Percentiles rank a stretch among this genome's conserved stretches.
Evolutionary conservation across 1,140 invertebrate genomes (phyloP).

Genomic region (Lysiphlebus fabarum): DNA sequence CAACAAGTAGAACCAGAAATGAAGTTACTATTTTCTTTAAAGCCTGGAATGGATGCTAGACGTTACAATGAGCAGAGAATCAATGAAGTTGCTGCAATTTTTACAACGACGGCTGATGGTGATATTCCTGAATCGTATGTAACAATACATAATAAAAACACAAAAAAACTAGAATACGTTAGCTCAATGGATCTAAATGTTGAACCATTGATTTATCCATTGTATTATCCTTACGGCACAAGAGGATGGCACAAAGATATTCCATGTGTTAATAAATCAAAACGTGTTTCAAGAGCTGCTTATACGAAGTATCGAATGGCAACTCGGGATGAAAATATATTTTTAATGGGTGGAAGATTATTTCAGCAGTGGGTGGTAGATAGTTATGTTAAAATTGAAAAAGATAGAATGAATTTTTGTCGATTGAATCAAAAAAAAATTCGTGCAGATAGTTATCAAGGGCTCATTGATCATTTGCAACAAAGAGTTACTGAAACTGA

Average conservation of each 20-base stretch:
- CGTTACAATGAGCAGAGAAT: conserved; percentile 16
- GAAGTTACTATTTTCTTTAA: conserved; percentile 18
- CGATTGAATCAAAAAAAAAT: conserved; percentile 4
- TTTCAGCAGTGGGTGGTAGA: conserved; percentile 8
- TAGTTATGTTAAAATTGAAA: conserved; percentile 12
- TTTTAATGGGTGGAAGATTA: not conserved
- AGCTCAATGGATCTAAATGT: conserved; percentile 21
- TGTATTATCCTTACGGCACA: conserved; percentile 19
- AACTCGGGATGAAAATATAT: conserved; percentile 11
- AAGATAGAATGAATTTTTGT: conserved; percentile 7
- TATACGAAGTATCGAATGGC: conserved; percentile 20
- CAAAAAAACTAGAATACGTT: conserved; percentile 11
- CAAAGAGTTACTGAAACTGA: not conserved
- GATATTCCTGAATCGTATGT: conserved; percentile 22
- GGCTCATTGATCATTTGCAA: conserved; percentile 9
- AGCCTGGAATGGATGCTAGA: conserved; percentile 17
- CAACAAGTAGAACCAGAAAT: conserved; percentile 7
- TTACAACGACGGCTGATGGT: conserved; percentile 20
- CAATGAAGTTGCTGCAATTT: conserved; percentile 21
- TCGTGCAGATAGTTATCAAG: conserved; percentile 11
- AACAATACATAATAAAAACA: conserved; percentile 20
- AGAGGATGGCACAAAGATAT: conserved; percentile 20
- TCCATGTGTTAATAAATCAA: conserved; percentile 7
- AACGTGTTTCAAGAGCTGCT: conserved; percentile 18
- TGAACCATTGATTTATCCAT: conserved; percentile 19